Percentiles rank a stretch among this genome's conserved stretches.
Evolutionary conservation across 2,797 vertebrate species (phyloP).

Genomic region (Otolemur crassicaudatus): DNA sequence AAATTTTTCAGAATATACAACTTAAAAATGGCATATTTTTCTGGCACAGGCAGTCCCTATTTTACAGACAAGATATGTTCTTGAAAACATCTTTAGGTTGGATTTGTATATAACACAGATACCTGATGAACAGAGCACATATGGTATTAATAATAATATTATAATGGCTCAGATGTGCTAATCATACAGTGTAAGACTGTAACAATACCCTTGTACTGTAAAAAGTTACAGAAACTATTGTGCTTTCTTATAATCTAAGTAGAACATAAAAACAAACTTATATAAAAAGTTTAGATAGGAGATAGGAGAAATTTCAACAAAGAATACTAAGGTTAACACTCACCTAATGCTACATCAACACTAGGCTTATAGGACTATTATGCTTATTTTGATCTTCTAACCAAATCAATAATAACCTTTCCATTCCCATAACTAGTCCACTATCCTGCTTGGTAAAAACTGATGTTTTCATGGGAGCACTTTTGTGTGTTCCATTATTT

Average conservation of each 20-base stretch:
- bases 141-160: not conserved
- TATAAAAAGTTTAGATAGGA: not conserved
- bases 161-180: not conserved
- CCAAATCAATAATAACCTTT: not conserved
- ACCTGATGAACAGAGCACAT: not conserved
- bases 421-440: not conserved
- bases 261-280: not conserved
- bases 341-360: not conserved
- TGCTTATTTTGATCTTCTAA: not conserved
- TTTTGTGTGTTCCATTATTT: not conserved
- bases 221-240: not conserved
- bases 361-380: not conserved
- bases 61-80: not conserved
- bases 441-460: not conserved
- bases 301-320: not conserved
- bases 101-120: not conserved
- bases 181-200: not conserved
- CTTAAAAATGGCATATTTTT: not conserved
- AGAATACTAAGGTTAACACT: not conserved
- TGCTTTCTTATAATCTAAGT: not conserved
- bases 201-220: not conserved
- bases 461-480: not conserved
- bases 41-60: not conserved
- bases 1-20: conserved; percentile 23
- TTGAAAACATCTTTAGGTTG: not conserved